Conservation (phyloP, 2,113 vertebrate species). For the Pluvialis apricaria region DNA sequence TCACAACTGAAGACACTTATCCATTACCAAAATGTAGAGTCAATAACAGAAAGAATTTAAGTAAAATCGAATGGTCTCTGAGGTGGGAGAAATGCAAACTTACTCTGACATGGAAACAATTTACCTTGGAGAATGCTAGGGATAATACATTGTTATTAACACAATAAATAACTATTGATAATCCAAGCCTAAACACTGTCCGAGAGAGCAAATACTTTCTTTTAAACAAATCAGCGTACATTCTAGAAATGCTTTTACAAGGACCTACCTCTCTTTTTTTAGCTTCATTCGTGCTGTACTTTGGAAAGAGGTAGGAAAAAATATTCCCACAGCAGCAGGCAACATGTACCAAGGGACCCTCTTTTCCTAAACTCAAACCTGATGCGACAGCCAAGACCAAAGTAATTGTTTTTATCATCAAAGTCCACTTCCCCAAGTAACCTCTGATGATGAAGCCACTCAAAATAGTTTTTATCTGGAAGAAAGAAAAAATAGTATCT, state of each 20-base stretch:
- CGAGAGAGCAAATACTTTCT: background rate
- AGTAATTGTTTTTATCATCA: conserved; percentile 98
- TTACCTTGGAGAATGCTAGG: background rate
- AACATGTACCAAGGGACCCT: conserved; percentile 96
- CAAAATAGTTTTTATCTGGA: conserved; percentile 98
- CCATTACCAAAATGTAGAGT: background rate
- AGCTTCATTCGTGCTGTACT: conserved; percentile 99
- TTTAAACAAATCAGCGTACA: background rate
- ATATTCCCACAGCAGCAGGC: conserved; percentile 99
- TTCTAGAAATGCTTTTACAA: background rate
- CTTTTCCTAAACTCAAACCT: conserved; percentile 96
- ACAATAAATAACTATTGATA: background rate
- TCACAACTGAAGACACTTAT: background rate
- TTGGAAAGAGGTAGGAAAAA: conserved; percentile 99
- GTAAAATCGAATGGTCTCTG: background rate
- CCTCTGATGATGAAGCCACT: conserved; percentile 98
- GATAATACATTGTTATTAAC: background rate
- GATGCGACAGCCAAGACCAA: conserved; percentile 97
- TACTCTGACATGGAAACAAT: background rate
- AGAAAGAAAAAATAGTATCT: conserved; percentile 15
- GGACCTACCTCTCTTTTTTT: conserved; percentile 93
- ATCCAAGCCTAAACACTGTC: background rate
- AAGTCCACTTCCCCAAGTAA: conserved; percentile 98
- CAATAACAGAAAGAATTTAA: background rate
- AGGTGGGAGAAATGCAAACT: background rate